Evolutionary conservation across 2,888 invertebrate genomes (phyloP).

Genomic region (Andrena haemorrhoa): DNA sequence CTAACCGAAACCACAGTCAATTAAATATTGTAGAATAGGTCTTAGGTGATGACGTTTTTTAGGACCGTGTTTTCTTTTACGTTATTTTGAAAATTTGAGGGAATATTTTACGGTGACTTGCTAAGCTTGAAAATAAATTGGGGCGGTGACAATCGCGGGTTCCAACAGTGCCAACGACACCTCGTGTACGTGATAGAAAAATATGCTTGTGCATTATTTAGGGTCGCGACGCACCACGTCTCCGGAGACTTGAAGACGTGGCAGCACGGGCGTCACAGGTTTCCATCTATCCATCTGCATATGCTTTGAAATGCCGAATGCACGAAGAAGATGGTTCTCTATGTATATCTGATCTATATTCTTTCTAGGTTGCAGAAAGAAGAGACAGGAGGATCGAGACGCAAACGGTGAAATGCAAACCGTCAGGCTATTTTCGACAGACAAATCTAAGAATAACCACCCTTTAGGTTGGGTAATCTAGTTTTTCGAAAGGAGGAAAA

Average conservation of each 20-base stretch:
- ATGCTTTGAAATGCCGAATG: slow-evolving; percentile 76
- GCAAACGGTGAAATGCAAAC: slow-evolving; percentile 45
- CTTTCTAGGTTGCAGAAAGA: slow-evolving; percentile 54
- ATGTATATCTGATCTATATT: slow-evolving; percentile 65
- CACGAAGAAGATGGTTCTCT: slow-evolving; percentile 60
- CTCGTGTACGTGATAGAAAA: slow-evolving; percentile 75
- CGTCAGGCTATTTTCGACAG: slow-evolving; percentile 6
- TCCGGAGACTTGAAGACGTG: slow-evolving; percentile 77
- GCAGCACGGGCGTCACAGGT: slow-evolving; percentile 78
- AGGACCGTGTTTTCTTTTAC: neutral
- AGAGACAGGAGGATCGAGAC: slow-evolving; percentile 51
- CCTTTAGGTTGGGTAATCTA: neutral
- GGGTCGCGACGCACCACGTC: slow-evolving; percentile 75
- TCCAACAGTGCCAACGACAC: slow-evolving; percentile 61
- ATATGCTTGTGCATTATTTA: slow-evolving; percentile 81
- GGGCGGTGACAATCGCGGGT: slow-evolving; percentile 67
- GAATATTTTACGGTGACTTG: slow-evolving; percentile 23
- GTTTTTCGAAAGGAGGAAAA: neutral
- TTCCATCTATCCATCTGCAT: slow-evolving; percentile 83
- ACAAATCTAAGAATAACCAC: slow-evolving; percentile 3
- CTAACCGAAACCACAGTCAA: too few relatives aligned
- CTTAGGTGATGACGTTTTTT: neutral
- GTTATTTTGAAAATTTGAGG: slow-evolving; percentile 1
- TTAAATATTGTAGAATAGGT: neutral
- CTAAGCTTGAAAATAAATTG: slow-evolving; percentile 56